Evolutionary conservation across 2,888 invertebrate genomes (phyloP), one percentile per base, ranked within the genome.

Genomic region (Melanargia galathea): DNA sequence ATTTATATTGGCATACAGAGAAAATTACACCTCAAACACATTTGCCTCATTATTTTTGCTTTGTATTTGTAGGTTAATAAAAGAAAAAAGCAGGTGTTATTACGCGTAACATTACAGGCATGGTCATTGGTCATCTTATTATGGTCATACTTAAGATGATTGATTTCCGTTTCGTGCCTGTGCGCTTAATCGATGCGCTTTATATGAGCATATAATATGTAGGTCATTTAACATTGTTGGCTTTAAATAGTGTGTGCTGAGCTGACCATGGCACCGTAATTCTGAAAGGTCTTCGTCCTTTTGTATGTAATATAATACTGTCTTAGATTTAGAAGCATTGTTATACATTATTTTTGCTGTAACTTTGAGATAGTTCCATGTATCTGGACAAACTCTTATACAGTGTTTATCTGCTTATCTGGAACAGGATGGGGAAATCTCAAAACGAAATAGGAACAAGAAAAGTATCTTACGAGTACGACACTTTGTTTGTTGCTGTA

Each of bases 121-220:
- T 35, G 52, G 38, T 40, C 54, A 18, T 24, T 55, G 43, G 26
- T 20, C 52, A 13, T 35, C 40, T n/a, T 24, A 40, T 24, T 40
- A 55, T 40, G 55, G 40, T 55, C 40, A 40, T 55, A 55, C 55
- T 55, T 55, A 26, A 40, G 54, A 43, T 55, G 55, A 46, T 45
- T 57, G 57, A 57, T 57, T 57, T 30, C 57, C 45, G 20, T 57
- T 57, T 45, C 33, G 57, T 43, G 55, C n/a, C 26, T 24, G 38
- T 26, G 40, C 30, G 45, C 40, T 57, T 57, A 57, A 57, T 57
- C 57, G 45, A 46, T 30, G 13, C 33, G 57, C 57, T 46, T 30
- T 46, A 57, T 57, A 46, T 57, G 57, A 57, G 57, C 57, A 57
- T n/a, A n/a, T n/a, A n/a, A n/a, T n/a, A n/a, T 57, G n/a, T 57